Percentiles rank a stretch among this genome's conserved stretches.
These are phyloP conservation scores for Adelosebastes latens DNA, from an alignment of 2,797 vertebrate species.

Conservation along the genomic window DNA sequence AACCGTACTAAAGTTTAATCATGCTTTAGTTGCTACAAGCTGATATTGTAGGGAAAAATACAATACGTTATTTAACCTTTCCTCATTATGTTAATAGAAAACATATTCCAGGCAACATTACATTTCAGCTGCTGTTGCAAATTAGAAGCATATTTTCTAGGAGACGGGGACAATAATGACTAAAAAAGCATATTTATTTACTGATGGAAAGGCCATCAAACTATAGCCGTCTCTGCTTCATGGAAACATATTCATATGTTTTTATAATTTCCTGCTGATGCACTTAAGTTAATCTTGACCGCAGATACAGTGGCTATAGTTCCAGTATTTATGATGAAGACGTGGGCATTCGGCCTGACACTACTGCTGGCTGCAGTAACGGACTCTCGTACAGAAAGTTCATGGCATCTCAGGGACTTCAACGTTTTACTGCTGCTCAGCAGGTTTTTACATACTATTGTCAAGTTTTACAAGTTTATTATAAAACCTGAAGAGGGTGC, in stretches of 20 bases:
- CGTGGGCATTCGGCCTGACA: background rate
- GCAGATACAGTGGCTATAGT: background rate
- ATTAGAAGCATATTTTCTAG: background rate
- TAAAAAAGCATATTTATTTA: background rate
- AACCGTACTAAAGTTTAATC: background rate
- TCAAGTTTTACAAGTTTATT: conserved; percentile 62
- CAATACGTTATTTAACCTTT: background rate
- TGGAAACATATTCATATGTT: background rate
- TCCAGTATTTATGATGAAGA: background rate
- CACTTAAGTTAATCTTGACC: background rate
- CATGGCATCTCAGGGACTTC: background rate
- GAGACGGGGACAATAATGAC: background rate
- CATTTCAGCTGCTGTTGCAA: background rate
- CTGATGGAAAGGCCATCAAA: background rate
- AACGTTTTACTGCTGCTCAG: conserved; percentile 45
- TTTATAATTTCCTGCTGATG: background rate
- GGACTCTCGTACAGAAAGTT: background rate
- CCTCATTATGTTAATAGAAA: background rate
- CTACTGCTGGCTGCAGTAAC: background rate
- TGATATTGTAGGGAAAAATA: background rate
- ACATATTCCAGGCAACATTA: background rate
- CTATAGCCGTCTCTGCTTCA: background rate
- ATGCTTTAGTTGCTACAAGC: background rate
- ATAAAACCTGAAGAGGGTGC: conserved; percentile 42
- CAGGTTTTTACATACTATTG: conserved; percentile 50